Conservation (phyloP, 2,113 vertebrate genomes). For the Cricetomys ansorgei region DNA sequence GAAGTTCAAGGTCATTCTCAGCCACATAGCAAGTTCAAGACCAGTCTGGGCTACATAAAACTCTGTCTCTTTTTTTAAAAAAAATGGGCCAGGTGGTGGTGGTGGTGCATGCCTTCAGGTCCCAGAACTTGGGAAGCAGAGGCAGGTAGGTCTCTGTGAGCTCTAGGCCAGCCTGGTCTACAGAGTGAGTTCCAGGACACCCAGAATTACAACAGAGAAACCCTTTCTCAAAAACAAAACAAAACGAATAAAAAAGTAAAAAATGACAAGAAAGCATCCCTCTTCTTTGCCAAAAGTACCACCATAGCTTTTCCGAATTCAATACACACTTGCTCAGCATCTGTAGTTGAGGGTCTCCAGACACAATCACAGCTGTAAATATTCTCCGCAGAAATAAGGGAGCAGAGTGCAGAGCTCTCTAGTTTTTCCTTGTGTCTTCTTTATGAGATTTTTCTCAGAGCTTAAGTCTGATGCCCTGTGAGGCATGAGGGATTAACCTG, state of each 20-base stretch:
- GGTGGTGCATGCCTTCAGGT: too few species aligned
- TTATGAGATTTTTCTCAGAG: constrained; percentile 20
- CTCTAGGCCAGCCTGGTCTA: too few species aligned
- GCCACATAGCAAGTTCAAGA: not conserved
- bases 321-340: not conserved
- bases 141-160: too few species aligned
- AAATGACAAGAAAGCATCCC: not conserved
- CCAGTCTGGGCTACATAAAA: not conserved
- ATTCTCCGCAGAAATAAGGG: constrained; percentile 6
- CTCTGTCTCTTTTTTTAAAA: not conserved
- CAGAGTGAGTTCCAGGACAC: too few species aligned
- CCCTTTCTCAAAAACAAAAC: too few species aligned
- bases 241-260: not conserved
- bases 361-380: constrained; percentile 42
- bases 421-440: constrained; percentile 13
- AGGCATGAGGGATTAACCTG: not conserved
- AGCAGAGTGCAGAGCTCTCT: not conserved
- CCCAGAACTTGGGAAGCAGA: too few species aligned
- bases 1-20: not conserved
- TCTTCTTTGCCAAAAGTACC: not conserved
- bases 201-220: too few species aligned
- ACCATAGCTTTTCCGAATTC: not conserved
- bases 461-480: not conserved
- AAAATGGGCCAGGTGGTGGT: too few species aligned
- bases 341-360: not conserved